Evolutionary conservation across 2,797 vertebrate species (phyloP).

Genomic region (Tinamus major): DNA sequence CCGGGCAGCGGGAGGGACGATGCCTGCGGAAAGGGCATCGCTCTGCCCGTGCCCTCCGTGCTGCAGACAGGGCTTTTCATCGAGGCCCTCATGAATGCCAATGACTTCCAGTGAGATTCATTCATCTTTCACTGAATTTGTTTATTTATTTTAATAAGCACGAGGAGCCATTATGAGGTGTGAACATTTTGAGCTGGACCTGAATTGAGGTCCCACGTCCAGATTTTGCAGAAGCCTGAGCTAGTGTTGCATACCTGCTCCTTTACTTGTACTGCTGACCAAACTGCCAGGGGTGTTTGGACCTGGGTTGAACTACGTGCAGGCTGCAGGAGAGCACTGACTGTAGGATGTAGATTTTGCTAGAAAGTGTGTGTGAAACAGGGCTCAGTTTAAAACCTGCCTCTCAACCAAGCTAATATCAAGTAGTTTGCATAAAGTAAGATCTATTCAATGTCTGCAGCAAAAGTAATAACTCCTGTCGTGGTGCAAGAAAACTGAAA

Average conservation of each 20-base stretch:
- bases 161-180: neutral
- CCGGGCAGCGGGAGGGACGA: conserved; percentile 29
- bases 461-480: neutral
- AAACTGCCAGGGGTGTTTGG: neutral
- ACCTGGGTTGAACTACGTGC: neutral
- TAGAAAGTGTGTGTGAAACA: neutral
- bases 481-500: neutral
- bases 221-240: neutral
- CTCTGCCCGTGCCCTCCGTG: neutral
- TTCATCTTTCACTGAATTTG: neutral
- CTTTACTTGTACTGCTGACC: neutral
- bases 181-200: neutral
- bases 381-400: neutral
- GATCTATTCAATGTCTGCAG: neutral
- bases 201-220: neutral
- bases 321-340: neutral
- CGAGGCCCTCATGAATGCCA: neutral
- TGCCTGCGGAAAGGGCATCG: conserved; percentile 1
- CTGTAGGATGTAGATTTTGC: neutral
- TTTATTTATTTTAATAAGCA: no score
- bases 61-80: neutral
- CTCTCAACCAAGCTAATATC: neutral
- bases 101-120: neutral
- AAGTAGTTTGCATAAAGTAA: neutral
- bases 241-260: neutral